Percentiles rank a stretch among this genome's conserved stretches.
Evolutionary conservation across 2,888 invertebrate genomes (phyloP).

Genomic region (Anoncus sp.): DNA sequence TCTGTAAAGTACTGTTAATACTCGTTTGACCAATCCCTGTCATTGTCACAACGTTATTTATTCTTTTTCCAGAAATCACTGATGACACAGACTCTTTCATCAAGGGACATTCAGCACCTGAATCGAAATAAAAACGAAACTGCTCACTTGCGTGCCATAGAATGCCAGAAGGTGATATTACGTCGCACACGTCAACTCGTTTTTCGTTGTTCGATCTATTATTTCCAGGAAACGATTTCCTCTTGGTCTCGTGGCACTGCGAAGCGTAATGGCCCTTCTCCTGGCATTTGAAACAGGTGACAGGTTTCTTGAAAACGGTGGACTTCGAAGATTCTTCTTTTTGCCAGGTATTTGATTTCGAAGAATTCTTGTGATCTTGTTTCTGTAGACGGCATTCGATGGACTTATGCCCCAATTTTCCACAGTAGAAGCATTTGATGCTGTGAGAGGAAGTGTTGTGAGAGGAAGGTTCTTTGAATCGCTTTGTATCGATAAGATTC

Average conservation of each 20-base stretch:
- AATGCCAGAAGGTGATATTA: conserved; percentile 10
- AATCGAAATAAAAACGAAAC: conserved; percentile 7
- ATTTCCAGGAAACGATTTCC: background rate
- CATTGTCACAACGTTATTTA: conserved; percentile 2
- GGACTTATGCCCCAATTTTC: conserved; percentile 6
- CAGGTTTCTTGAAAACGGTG: background rate
- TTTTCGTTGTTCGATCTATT: conserved; percentile 11
- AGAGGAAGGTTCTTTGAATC: background rate
- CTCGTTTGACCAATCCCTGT: conserved; percentile 11
- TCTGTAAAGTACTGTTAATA: background rate
- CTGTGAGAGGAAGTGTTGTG: background rate
- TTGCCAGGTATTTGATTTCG: background rate
- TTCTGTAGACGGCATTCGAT: background rate
- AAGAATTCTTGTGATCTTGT: background rate
- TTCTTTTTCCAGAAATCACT: conserved; percentile 9
- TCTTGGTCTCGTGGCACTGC: background rate
- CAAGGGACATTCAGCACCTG: conserved; percentile 1
- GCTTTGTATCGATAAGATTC: background rate
- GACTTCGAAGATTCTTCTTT: background rate
- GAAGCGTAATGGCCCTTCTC: background rate
- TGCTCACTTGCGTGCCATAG: conserved; percentile 4
- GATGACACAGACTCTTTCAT: conserved; percentile 4
- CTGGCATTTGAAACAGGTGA: no score
- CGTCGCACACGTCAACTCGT: conserved; percentile 10
- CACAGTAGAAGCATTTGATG: background rate